A percentile compares a stretch with the other conserved stretches of the same genome.
Evolutionary conservation across 2,113 vertebrate genomes (phyloP).

Genomic region (Tricholaema leucomelas): DNA sequence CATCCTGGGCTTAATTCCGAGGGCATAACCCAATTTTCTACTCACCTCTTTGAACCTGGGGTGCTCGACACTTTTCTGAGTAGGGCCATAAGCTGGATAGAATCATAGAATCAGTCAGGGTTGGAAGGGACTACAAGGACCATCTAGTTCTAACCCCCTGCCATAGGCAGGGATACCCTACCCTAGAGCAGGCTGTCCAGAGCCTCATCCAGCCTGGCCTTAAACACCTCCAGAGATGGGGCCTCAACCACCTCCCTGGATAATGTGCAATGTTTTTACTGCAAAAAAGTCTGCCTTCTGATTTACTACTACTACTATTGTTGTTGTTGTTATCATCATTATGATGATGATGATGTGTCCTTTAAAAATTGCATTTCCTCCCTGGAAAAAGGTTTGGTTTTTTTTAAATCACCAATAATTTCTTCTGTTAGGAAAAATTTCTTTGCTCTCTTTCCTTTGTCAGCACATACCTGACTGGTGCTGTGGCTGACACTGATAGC

Average conservation of each 20-base stretch:
- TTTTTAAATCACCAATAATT: background rate
- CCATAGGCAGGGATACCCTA: too few relatives aligned
- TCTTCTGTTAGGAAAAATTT: background rate
- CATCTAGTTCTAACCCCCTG: too few relatives aligned
- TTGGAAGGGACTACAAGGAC: too few relatives aligned
- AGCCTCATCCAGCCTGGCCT: too few relatives aligned
- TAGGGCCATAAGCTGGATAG: background rate
- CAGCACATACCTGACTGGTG: background rate
- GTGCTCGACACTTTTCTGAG: background rate
- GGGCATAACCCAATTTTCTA: background rate
- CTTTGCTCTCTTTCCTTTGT: slow-evolving; percentile 39
- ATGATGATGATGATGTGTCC: background rate
- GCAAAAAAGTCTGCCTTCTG: background rate
- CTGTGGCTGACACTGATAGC: background rate
- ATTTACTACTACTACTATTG: too few relatives aligned
- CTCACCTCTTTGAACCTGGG: background rate
- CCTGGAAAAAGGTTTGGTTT: background rate
- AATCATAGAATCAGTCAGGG: too few relatives aligned
- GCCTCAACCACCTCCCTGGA: too few relatives aligned
- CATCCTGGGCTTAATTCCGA: background rate
- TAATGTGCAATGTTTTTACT: background rate
- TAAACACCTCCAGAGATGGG: too few relatives aligned
- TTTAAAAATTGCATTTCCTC: background rate
- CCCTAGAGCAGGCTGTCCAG: too few relatives aligned
- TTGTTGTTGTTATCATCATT: too few relatives aligned